These are phyloP conservation scores for Desmodus rotundus DNA, from an alignment of 2,113 vertebrate genomes.

Conservation along the genomic window DNA sequence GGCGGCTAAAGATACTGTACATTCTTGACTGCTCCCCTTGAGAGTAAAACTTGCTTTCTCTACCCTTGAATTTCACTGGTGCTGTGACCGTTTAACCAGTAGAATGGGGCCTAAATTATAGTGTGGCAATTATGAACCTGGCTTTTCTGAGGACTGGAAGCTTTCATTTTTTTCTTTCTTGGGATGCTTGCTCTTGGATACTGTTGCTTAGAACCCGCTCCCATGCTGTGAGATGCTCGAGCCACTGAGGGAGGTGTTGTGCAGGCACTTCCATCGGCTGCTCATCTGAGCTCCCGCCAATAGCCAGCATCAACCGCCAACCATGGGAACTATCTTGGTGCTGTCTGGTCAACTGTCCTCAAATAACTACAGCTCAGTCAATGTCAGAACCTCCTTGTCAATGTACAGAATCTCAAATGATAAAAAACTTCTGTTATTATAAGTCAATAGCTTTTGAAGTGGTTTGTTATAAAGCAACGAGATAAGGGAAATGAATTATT, in stretches of 20 bases:
- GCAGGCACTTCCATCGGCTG: no score
- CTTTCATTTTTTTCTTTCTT: not conserved
- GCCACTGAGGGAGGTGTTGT: rapidly evolving
- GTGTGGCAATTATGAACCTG: not conserved
- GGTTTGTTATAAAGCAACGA: not conserved
- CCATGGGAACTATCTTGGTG: not conserved
- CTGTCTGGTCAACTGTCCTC: rapidly evolving
- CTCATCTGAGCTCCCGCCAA: not conserved
- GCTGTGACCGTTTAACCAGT: not conserved
- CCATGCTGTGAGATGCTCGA: not conserved
- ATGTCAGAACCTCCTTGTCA: not conserved
- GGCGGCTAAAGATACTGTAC: not conserved
- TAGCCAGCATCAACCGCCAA: not conserved
- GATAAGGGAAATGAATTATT: not conserved
- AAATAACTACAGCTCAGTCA: not conserved
- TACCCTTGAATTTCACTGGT: not conserved
- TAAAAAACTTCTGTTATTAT: not conserved
- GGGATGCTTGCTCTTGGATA: not conserved
- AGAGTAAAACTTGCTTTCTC: not conserved
- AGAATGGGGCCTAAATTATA: not conserved
- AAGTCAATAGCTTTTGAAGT: not conserved
- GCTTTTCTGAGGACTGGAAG: not conserved
- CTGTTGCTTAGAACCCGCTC: not conserved
- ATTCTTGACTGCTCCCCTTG: not conserved
- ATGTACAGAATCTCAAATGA: not conserved